Conservation (phyloP, 37 sponge, comb jelly and placozoan species). For the Ianthella basta region DNA sequence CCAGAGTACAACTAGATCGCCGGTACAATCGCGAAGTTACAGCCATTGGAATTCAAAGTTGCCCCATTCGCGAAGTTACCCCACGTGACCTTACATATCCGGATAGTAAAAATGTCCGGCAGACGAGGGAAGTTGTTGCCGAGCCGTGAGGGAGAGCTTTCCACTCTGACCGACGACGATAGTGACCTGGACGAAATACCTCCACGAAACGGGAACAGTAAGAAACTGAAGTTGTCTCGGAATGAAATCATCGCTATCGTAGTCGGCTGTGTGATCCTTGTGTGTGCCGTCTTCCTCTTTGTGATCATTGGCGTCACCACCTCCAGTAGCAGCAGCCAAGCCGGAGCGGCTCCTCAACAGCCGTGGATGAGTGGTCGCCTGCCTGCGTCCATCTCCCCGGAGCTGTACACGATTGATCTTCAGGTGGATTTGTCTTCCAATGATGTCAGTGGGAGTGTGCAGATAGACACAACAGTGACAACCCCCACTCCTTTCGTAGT, state of each 20-base stretch:
- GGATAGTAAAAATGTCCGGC: no score
- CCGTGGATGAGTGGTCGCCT: slow-evolving; percentile 76
- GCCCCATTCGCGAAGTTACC: no score
- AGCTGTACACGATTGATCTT: slow-evolving; percentile 54
- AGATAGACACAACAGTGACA: slow-evolving; percentile 41
- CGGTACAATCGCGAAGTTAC: no score
- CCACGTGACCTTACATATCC: no score
- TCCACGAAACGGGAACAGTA: no score
- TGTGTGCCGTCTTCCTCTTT: slow-evolving; percentile 33
- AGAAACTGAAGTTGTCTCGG: slow-evolving; percentile 17
- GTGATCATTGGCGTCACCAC: slow-evolving; percentile 36
- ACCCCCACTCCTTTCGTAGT: slow-evolving; percentile 38
- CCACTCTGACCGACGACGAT: not conserved
- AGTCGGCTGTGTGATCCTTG: slow-evolving; percentile 38
- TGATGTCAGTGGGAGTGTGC: slow-evolving; percentile 55
- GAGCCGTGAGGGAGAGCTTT: not conserved
- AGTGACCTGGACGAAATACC: not conserved
- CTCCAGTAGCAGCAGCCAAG: not conserved
- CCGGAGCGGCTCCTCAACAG: not conserved
- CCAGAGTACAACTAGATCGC: no score
- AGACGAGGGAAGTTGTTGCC: no score
- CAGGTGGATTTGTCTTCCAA: slow-evolving; percentile 53
- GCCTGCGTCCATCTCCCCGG: slow-evolving; percentile 57
- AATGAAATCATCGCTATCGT: slow-evolving; percentile 53
- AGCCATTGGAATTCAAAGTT: no score